Evolutionary conservation across 2,113 vertebrate genomes (phyloP).

Genomic region (Ranitomeya variabilis): DNA sequence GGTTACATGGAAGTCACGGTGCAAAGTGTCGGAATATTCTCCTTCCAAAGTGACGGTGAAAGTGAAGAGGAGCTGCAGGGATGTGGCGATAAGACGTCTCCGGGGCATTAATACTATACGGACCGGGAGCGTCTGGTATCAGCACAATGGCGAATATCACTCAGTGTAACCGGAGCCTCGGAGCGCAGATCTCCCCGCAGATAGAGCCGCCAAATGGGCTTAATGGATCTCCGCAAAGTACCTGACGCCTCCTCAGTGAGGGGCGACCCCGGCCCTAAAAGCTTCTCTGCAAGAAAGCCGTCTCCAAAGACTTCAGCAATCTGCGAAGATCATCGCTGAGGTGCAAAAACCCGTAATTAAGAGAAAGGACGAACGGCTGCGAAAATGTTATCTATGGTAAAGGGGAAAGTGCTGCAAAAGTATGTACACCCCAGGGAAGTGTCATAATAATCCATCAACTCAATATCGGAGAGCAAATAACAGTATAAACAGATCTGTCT

Average conservation of each 20-base stretch:
- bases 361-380: not conserved
- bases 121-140: slow-evolving; percentile 30
- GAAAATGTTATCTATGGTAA: not conserved
- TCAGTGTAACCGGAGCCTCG: slow-evolving; percentile 38
- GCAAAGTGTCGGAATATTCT: slow-evolving; percentile 16
- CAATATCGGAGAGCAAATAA: no score
- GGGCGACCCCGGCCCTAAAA: slow-evolving; percentile 27
- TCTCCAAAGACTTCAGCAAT: slow-evolving; percentile 28
- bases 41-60: not conserved
- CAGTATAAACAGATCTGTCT: no score
- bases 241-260: not conserved
- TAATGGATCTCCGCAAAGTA: slow-evolving; percentile 20
- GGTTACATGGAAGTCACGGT: slow-evolving; percentile 42
- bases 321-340: slow-evolving; percentile 13
- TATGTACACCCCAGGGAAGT: not conserved
- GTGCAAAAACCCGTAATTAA: slow-evolving; percentile 13
- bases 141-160: slow-evolving; percentile 50
- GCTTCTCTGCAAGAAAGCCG: not conserved
- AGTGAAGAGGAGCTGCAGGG: slow-evolving; percentile 37
- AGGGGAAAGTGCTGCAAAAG: not conserved
- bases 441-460: no score
- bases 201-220: slow-evolving; percentile 17
- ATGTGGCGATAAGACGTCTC: slow-evolving; percentile 45
- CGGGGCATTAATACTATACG: slow-evolving; percentile 21
- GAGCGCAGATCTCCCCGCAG: slow-evolving; percentile 19